Evolutionary conservation across 2,888 invertebrate species (phyloP).

Genomic region (Mystacides longicornis): DNA sequence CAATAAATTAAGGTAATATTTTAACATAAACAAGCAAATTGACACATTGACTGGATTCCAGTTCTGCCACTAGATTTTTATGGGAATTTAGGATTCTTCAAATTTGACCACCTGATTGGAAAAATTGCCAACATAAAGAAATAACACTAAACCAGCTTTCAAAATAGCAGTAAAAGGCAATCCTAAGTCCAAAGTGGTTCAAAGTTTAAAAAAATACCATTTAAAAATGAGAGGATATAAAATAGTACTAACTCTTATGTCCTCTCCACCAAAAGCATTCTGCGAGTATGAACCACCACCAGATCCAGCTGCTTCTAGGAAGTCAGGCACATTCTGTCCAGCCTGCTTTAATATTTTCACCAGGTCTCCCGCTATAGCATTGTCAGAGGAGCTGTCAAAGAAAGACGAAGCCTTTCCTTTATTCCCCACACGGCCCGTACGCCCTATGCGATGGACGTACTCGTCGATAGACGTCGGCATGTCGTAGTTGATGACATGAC

Average conservation of each 20-base stretch:
- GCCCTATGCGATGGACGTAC: constrained; percentile 91
- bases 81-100: too few species aligned
- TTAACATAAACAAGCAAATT: too few species aligned
- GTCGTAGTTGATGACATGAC: constrained; percentile 89
- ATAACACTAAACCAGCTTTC: too few species aligned
- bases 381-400: constrained; percentile 61
- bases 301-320: constrained; percentile 49
- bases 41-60: too few species aligned
- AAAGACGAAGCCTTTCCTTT: constrained; percentile 83
- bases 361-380: constrained; percentile 53
- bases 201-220: too few species aligned
- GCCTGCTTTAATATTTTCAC: constrained; percentile 71
- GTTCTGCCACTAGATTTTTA: too few species aligned
- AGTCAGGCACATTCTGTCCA: constrained; percentile 72
- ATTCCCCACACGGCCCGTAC: constrained; percentile 91
- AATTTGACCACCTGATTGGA: too few species aligned
- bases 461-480: constrained; percentile 85
- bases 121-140: too few species aligned
- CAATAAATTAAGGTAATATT: too few species aligned
- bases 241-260: constrained; percentile 57
- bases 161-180: too few species aligned
- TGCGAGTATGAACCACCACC: constrained; percentile 39
- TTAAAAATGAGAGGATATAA: too few species aligned
- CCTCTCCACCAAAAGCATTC: constrained; percentile 62
- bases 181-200: too few species aligned